Base-by-base conservation (phyloP, 1,140 invertebrate species). In the Trachymyrmex septentrionalis region DNA sequence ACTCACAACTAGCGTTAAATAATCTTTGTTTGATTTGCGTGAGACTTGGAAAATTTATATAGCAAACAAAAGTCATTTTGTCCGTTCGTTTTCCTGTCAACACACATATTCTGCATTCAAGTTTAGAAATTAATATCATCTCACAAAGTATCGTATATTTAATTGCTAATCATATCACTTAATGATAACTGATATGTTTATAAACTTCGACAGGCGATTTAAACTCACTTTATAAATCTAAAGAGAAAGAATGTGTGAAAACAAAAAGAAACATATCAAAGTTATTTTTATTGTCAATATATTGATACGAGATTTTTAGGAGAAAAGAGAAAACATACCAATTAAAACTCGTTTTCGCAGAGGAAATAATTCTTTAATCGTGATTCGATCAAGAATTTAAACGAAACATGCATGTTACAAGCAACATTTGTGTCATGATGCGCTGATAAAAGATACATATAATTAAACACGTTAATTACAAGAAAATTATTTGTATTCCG, bases 381-480 rank as follows among this genome's bases (percentile, higher is more conserved):
- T 14, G 7, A 16, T 55, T 24, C 21, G 34, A 10, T 81, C 21
- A 44, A 57, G 64, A 71, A 69, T n/a, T n/a, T 71, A 14, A 55
- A 38, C 19, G 24, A 10, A 55, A 44, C 34, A 2, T 14, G n/a
- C 21, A n/a, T n/a, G 10, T 19, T 21, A 57, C n/a, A 44, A 44
- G 10, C 50, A 19, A 44, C 21, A 27, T 59, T 71, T 16, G 9
- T 44, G 3, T 44, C 67, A 7, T 21, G 6, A 19, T 1, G 27
- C 10, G 2, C 10, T 55, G 3, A 71, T 57, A 48, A 38, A 3
- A 24, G 3, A 48, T 44, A n/a, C 2, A 1, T 21, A 57, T 48
- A 80, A 80, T 69, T 50, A 55, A 66, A 80, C 30, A 7, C 2
- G 14, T 27, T 77, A 12, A 78, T 66, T 78, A 50, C 14, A 66